phyloP scores from a whole-genome alignment of 2,113 vertebrate species.

The Lates calcarifer region DNA sequence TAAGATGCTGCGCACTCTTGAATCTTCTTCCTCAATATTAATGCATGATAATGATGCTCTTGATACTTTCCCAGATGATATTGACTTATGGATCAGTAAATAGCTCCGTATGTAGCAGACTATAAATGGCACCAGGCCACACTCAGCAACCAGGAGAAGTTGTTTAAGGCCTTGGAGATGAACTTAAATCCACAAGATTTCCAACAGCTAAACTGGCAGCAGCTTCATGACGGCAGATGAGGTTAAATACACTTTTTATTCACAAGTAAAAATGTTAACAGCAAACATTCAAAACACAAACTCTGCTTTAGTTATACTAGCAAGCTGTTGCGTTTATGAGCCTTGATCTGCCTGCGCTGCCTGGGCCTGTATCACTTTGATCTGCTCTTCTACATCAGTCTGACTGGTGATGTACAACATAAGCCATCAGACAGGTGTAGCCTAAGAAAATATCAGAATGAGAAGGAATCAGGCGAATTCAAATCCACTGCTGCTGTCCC shows the following conservation, averaged over 20 bases:
- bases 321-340: slow-evolving; percentile 70
- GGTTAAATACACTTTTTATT: slow-evolving; percentile 84
- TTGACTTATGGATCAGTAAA: background rate
- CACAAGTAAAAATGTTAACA: slow-evolving; percentile 76
- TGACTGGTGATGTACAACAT: slow-evolving; percentile 23
- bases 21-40: background rate
- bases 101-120: background rate
- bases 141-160: background rate
- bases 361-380: slow-evolving; percentile 37
- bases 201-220: slow-evolving; percentile 26
- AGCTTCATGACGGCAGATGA: slow-evolving; percentile 54
- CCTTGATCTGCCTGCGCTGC: slow-evolving; percentile 45
- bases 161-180: background rate
- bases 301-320: slow-evolving; percentile 54
- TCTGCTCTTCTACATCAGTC: slow-evolving; percentile 40
- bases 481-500: slow-evolving; percentile 37
- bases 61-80: background rate
- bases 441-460: slow-evolving; percentile 39
- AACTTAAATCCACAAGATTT: slow-evolving; percentile 16
- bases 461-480: slow-evolving; percentile 18
- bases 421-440: slow-evolving; percentile 17
- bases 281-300: slow-evolving; percentile 80
- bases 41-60: background rate
- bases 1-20: background rate
- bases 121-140: background rate